Percentiles rank a stretch among this genome's conserved stretches.
These are phyloP conservation scores for Aurelia sp. DNA, from an alignment of 30 jellyfish, hydroid and myxozoan species.

Conservation along the genomic window DNA sequence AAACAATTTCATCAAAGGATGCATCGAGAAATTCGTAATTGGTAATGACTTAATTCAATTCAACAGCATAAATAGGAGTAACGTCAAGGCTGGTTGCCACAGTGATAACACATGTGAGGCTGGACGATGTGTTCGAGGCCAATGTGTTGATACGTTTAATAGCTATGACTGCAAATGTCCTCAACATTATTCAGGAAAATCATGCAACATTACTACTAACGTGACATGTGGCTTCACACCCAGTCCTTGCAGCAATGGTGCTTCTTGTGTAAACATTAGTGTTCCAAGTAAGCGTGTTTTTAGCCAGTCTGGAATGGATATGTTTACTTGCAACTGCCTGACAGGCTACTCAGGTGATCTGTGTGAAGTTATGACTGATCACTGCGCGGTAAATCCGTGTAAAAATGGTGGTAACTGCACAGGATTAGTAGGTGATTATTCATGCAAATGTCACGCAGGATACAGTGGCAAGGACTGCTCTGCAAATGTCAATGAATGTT, in stretches of 20 bases:
- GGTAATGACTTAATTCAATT: conserved; percentile 39
- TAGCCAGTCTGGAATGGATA: conserved; percentile 72
- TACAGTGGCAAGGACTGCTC: conserved; percentile 78
- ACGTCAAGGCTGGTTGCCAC: conserved; percentile 52
- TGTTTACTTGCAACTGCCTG: conserved; percentile 66
- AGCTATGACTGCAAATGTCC: conserved; percentile 73
- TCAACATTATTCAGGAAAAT: conserved; percentile 47
- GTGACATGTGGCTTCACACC: conserved; percentile 60
- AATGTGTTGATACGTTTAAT: conserved; percentile 66
- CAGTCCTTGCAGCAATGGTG: conserved; percentile 29
- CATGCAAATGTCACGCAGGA: conserved; percentile 70
- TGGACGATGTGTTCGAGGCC: conserved; percentile 59
- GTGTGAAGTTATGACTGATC: not conserved
- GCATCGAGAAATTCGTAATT: conserved; percentile 46
- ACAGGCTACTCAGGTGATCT: conserved; percentile 59
- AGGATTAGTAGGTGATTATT: conserved; percentile 31
- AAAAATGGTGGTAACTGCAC: conserved; percentile 49
- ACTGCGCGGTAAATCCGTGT: conserved; percentile 65
- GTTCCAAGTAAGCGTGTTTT: conserved; percentile 22
- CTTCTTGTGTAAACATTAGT: conserved; percentile 55
- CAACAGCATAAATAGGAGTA: conserved; percentile 1
- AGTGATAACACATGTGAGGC: conserved; percentile 58
- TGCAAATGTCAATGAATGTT: conserved; percentile 40
- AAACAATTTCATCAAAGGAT: conserved; percentile 47
- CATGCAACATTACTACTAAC: conserved; percentile 60